Percentiles rank a stretch among this genome's conserved stretches.
phyloP scores from a whole-genome alignment of 2,888 invertebrate genomes.

The Theretra japonica region DNA sequence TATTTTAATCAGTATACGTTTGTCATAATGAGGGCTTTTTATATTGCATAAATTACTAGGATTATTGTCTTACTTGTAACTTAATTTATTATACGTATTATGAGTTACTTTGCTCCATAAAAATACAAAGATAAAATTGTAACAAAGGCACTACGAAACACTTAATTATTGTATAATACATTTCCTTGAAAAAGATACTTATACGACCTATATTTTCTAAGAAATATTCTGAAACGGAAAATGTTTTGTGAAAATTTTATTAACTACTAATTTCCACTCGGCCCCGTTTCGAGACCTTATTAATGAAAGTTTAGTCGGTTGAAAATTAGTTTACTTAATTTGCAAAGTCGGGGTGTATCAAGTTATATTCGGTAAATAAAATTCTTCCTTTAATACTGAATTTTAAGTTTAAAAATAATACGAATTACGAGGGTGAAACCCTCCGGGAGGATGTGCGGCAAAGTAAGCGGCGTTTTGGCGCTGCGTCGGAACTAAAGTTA shows the following conservation, averaged over 20 bases:
- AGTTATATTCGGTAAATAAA: conserved; percentile 5
- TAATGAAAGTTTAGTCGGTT: conserved; percentile 26
- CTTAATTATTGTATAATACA: not conserved
- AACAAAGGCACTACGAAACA: not conserved
- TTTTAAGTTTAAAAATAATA: conserved; percentile 4
- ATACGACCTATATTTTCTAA: conserved; percentile 6
- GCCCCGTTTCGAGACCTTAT: conserved; percentile 13
- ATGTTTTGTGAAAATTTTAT: conserved; percentile 24
- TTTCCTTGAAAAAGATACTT: conserved; percentile 3
- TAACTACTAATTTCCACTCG: conserved; percentile 26
- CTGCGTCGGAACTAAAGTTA: too few relatives aligned
- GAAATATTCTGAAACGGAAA: conserved; percentile 12
- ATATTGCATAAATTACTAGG: too few relatives aligned
- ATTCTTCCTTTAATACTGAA: not conserved
- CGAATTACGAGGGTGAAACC: not conserved
- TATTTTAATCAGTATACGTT: too few relatives aligned
- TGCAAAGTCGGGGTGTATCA: conserved; percentile 20
- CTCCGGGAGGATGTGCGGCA: too few relatives aligned
- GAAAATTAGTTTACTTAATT: conserved; percentile 29
- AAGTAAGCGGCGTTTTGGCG: too few relatives aligned
- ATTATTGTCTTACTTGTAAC: too few relatives aligned
- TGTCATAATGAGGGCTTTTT: too few relatives aligned
- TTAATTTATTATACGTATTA: too few relatives aligned
- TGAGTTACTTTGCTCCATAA: too few relatives aligned
- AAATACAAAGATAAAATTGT: too few relatives aligned